A percentile compares a stretch with the other conserved stretches of the same genome.
These are phyloP conservation scores for Spodoptera frugiperda DNA, from an alignment of 1,140 invertebrate species.

Conservation along the genomic window DNA sequence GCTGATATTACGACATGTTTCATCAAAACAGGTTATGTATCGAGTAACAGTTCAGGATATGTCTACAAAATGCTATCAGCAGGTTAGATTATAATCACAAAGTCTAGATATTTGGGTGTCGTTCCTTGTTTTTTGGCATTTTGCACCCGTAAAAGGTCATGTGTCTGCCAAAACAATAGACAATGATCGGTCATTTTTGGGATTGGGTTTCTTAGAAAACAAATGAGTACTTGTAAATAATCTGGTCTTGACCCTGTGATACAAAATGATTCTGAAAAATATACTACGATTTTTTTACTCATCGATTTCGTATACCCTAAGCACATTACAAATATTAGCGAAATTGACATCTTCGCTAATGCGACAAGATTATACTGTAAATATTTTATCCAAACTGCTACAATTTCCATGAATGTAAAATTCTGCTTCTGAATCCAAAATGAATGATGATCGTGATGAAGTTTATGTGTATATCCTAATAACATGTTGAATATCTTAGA, in stretches of 20 bases:
- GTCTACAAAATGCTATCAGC: not conserved
- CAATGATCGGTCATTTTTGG: no score
- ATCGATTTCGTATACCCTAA: not conserved
- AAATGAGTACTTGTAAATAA: no score
- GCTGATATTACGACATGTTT: slow-evolving; percentile 23
- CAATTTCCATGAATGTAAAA: not conserved
- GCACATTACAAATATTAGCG: not conserved
- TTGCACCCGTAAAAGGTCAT: no score
- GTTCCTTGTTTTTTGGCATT: not conserved
- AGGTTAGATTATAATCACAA: slow-evolving; percentile 11
- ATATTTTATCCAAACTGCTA: slow-evolving; percentile 11
- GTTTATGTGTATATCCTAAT: no score
- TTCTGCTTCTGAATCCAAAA: not conserved
- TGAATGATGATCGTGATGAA: not conserved
- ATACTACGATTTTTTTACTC: not conserved
- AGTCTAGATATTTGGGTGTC: not conserved
- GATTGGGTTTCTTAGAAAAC: not conserved
- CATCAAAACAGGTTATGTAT: slow-evolving; percentile 40
- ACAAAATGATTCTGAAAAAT: no score
- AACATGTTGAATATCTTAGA: slow-evolving; percentile 86
- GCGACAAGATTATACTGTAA: not conserved
- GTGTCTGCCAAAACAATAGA: no score
- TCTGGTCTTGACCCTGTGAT: no score
- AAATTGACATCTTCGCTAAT: not conserved
- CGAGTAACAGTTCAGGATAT: not conserved